Evolutionary conservation across 2,888 invertebrate genomes (phyloP).

Genomic region (Pachydiplax longipennis): DNA sequence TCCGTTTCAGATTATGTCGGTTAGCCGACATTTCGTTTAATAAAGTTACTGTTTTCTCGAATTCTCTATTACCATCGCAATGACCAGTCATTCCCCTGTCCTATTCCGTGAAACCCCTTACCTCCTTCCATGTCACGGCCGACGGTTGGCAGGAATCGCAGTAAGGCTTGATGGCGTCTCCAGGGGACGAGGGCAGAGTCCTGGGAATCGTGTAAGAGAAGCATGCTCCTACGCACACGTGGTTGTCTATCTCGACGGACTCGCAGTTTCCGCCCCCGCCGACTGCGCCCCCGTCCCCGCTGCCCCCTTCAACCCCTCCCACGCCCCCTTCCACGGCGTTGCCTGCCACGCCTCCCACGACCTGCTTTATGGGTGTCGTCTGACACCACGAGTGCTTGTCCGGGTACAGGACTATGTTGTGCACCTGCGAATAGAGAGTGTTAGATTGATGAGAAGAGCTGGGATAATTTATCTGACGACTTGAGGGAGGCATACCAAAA

Average conservation of each 20-base stretch:
- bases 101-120: slow-evolving; percentile 55
- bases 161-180: slow-evolving; percentile 69
- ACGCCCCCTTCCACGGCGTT: slow-evolving; percentile 75
- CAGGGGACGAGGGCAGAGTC: slow-evolving; percentile 72
- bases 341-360: slow-evolving; percentile 70
- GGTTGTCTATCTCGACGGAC: slow-evolving; percentile 71
- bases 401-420: slow-evolving; percentile 74
- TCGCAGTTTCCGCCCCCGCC: slow-evolving; percentile 59
- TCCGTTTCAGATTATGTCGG: too few species aligned
- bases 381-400: slow-evolving; percentile 77
- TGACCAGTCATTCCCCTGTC: neutral
- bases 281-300: neutral
- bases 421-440: slow-evolving; percentile 62
- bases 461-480: neutral
- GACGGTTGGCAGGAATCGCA: slow-evolving; percentile 75
- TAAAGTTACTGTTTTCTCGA: too few species aligned
- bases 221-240: slow-evolving; percentile 75
- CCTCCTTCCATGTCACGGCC: slow-evolving; percentile 70
- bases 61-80: too few species aligned
- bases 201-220: slow-evolving; percentile 75
- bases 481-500: neutral
- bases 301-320: slow-evolving; percentile 64
- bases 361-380: slow-evolving; percentile 72
- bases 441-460: neutral
- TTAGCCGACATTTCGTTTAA: too few species aligned